Evolutionary conservation across 2,888 invertebrate genomes (phyloP), one percentile per base, ranked within the genome.

Genomic region (Chrysolina americana): DNA sequence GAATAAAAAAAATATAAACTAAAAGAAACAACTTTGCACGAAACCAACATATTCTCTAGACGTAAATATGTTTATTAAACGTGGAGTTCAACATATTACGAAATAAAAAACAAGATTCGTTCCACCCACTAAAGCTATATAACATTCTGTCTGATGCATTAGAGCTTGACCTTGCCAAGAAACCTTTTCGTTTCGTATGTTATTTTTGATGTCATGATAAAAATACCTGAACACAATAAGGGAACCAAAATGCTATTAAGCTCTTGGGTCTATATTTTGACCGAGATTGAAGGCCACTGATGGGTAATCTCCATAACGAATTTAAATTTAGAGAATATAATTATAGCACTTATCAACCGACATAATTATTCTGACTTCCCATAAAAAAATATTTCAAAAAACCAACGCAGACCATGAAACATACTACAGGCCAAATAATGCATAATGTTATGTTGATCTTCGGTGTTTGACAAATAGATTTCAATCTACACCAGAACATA

Each of bases 131-230:
- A 36, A 28, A 28, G 36, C 59, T 36, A 59, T 21, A 53, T 53
- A 53, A 53, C 53, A 59, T 36, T 21, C 23, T 19, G 59, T 36
- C 59, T 28, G 59, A 28, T 59, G 59, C 59, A 59, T 59, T 59
- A 8, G 8, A 36, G 28, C n/a, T 23, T 36, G 36, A 59, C 59
- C 59, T 36, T 59, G 59, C 9, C n/a, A 28, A 36, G 36, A 59
- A 28, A 59, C 36, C 59, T 59, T 59, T 59, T 59, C 59, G 59
- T 59, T 36, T 59, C 23, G 59, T 59, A n/a, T 59, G 59, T 59
- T 59, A 59, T 59, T 59, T 59, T 59, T 59, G 59, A 59, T 59
- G 59, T n/a, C 59, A 59, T 28, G 59, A 59, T 59, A 59, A 59
- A 59, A 59, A 59, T 59, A 59, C 59, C 59, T 59, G 59, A 59